These are phyloP conservation scores for Hypsopygia costalis DNA, from an alignment of 2,888 invertebrate species.

Conservation along the genomic window DNA sequence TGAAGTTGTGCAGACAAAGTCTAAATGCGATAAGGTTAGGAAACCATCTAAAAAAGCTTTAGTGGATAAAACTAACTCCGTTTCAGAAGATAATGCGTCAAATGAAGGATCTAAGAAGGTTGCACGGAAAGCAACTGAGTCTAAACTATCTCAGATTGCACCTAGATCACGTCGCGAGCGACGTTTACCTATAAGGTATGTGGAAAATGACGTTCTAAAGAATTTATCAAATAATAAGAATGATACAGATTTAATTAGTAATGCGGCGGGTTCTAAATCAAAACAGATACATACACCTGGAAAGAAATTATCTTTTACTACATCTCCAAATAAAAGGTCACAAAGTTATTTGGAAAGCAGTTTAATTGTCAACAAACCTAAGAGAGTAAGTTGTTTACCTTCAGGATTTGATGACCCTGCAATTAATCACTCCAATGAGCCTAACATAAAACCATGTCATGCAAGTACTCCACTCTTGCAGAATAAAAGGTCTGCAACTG, in stretches of 20 bases:
- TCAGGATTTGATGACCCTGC: conserved; percentile 58
- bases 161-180: conserved; percentile 44
- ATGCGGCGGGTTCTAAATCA: neutral
- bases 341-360: conserved; percentile 32
- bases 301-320: conserved; percentile 13
- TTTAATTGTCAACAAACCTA: conserved; percentile 45
- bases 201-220: conserved; percentile 36
- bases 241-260: conserved; percentile 1
- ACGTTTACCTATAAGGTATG: conserved; percentile 46
- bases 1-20: conserved; percentile 24
- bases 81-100: conserved; percentile 58
- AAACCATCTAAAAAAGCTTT: conserved; percentile 48
- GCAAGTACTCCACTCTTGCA: conserved; percentile 55
- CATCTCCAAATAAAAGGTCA: conserved; percentile 42
- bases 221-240: conserved; percentile 36
- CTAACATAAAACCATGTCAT: conserved; percentile 50
- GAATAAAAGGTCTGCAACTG: conserved; percentile 19
- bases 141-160: conserved; percentile 13
- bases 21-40: conserved; percentile 26
- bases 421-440: conserved; percentile 53
- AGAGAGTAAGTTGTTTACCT: conserved; percentile 54
- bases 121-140: conserved; percentile 18
- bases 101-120: conserved; percentile 25
- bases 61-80: conserved; percentile 66
- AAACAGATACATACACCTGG: conserved; percentile 10